A percentile compares a stretch with the other conserved stretches of the same genome.
These are phyloP conservation scores for Canis aureus DNA, from an alignment of 2,113 vertebrate species.

Conservation along the genomic window DNA sequence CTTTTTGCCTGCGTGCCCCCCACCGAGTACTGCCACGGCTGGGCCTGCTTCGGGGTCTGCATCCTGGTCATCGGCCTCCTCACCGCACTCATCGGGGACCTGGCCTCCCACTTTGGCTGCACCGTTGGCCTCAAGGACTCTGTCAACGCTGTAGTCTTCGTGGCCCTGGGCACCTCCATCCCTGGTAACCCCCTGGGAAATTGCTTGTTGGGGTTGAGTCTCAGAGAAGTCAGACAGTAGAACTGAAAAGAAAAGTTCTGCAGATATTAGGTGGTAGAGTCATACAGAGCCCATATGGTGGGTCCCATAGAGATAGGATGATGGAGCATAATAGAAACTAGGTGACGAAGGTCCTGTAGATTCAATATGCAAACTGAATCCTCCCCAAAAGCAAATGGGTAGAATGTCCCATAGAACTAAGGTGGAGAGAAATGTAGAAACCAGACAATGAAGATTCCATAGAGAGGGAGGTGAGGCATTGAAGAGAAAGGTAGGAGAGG, in stretches of 20 bases:
- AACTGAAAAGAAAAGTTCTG: neutral
- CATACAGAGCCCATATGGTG: neutral
- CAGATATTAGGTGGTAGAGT: neutral
- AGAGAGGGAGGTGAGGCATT: neutral
- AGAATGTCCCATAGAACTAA: neutral
- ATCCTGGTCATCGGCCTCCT: slow-evolving; percentile 93
- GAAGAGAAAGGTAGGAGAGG: neutral
- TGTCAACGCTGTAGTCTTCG: slow-evolving; percentile 95
- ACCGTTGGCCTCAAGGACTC: slow-evolving; percentile 95
- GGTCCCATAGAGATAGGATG: neutral
- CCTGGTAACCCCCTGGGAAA: slow-evolving; percentile 87
- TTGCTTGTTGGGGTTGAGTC: neutral
- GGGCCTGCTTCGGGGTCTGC: slow-evolving; percentile 94
- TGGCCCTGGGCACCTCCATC: slow-evolving; percentile 95
- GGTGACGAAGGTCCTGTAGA: fast-evolving
- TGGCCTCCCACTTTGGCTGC: slow-evolving; percentile 96
- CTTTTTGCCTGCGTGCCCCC: slow-evolving; percentile 95
- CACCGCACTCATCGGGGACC: slow-evolving; percentile 94
- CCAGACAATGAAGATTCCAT: neutral
- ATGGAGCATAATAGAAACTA: too few species aligned
- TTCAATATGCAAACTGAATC: neutral
- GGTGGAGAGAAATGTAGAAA: neutral
- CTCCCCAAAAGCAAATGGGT: neutral
- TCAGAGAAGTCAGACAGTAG: neutral
- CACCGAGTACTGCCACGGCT: slow-evolving; percentile 96